A percentile compares a stretch with the other conserved stretches of the same genome.
These are phyloP conservation scores for Dendrocopos noguchii DNA, from an alignment of 2,113 vertebrate genomes.

Conservation along the genomic window DNA sequence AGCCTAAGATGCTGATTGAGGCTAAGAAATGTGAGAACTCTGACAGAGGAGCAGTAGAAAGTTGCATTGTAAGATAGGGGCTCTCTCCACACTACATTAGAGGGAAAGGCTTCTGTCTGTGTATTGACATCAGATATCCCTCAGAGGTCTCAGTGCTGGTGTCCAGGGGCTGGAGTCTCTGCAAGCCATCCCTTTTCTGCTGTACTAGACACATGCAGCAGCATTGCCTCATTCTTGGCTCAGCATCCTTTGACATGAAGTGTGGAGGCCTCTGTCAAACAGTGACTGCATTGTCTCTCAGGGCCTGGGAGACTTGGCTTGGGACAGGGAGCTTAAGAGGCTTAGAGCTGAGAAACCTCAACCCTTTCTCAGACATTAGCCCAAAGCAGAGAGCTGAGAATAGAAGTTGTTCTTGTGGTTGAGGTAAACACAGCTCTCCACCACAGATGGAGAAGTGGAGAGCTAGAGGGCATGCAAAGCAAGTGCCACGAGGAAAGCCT, in stretches of 20 bases:
- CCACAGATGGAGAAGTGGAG: background rate
- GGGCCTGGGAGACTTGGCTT: constrained; percentile 39
- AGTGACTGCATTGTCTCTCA: constrained; percentile 61
- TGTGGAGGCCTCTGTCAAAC: constrained; percentile 52
- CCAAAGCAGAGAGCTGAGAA: background rate
- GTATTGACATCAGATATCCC: background rate
- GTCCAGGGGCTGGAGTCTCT: background rate
- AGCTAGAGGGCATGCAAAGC: background rate
- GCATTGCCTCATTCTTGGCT: constrained; percentile 30
- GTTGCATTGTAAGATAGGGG: background rate
- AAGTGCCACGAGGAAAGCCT: background rate
- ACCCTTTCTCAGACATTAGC: background rate
- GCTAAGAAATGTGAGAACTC: background rate
- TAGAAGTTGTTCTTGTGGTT: constrained; percentile 27
- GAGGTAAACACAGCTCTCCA: background rate
- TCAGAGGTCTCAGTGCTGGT: background rate
- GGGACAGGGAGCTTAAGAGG: constrained; percentile 37
- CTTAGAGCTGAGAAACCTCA: constrained; percentile 54
- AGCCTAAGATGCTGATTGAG: background rate
- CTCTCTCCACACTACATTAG: background rate
- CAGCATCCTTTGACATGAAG: background rate
- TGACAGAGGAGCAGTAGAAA: background rate
- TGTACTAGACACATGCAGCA: background rate
- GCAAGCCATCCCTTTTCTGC: background rate
- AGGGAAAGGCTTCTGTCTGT: background rate